A percentile compares a stretch with the other conserved stretches of the same genome.
Conservation (phyloP, 2,113 vertebrate genomes). For the Brachyistius frenatus region DNA sequence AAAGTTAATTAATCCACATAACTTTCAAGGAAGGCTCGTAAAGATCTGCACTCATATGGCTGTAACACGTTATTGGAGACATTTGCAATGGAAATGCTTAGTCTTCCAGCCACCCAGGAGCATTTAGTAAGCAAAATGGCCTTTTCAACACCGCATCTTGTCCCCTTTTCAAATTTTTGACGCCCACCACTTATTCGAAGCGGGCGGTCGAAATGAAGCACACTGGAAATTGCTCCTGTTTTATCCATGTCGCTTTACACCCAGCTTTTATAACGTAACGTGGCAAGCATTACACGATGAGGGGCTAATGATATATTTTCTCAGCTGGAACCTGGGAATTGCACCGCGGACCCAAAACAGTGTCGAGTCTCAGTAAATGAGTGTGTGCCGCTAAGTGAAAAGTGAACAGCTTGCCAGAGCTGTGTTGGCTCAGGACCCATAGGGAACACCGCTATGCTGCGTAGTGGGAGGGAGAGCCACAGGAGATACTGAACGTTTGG, state of each 20-base stretch:
- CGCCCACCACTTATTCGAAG: conserved; percentile 74
- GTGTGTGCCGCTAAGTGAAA: conserved; percentile 79
- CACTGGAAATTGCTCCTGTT: conserved; percentile 77
- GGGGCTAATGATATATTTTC: conserved; percentile 87
- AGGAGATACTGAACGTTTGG: conserved; percentile 70
- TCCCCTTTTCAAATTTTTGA: conserved; percentile 65
- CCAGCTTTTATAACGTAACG: conserved; percentile 83
- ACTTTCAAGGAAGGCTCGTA: conserved; percentile 72
- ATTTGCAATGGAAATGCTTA: conserved; percentile 78
- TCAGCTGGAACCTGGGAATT: conserved; percentile 84
- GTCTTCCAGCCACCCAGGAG: conserved; percentile 77
- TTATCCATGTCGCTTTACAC: conserved; percentile 80
- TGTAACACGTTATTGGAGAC: conserved; percentile 65
- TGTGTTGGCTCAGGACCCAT: conserved; percentile 60
- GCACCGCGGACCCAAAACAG: conserved; percentile 75
- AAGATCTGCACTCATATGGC: conserved; percentile 61
- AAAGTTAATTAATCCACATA: conserved; percentile 80
- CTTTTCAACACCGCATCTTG: conserved; percentile 69
- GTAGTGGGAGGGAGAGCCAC: conserved; percentile 52
- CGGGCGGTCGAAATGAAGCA: conserved; percentile 72
- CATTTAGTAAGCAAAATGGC: conserved; percentile 76
- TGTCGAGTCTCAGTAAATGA: conserved; percentile 85
- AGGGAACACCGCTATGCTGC: conserved; percentile 70
- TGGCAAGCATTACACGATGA: conserved; percentile 85
- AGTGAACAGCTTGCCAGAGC: conserved; percentile 72